A percentile compares a stretch with the other conserved stretches of the same genome.
phyloP scores from a whole-genome alignment of 2,113 vertebrate species.

The Hiodon alosoides region DNA sequence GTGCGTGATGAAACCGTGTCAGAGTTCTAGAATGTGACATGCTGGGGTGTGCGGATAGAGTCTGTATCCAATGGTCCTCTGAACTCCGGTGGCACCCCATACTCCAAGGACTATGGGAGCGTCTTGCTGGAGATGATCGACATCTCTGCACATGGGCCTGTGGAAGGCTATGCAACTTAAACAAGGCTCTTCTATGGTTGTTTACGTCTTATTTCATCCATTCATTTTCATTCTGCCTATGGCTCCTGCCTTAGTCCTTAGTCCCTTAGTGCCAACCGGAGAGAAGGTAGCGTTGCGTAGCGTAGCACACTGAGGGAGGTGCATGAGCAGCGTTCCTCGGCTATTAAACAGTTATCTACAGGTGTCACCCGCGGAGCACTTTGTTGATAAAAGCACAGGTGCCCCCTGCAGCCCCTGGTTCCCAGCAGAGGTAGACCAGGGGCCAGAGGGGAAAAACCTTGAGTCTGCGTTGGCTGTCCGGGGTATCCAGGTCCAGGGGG shows the following conservation, averaged over 20 bases:
- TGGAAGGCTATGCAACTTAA: background rate
- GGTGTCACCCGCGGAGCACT: slow-evolving; percentile 54
- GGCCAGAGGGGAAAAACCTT: background rate
- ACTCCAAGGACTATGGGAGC: background rate
- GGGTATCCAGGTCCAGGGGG: too few species aligned
- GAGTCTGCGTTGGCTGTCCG: background rate
- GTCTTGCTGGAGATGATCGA: background rate
- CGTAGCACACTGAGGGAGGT: background rate
- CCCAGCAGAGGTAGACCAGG: slow-evolving; percentile 28
- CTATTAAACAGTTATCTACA: slow-evolving; percentile 57
- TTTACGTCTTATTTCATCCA: too few species aligned
- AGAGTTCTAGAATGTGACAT: background rate
- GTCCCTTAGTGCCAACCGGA: too few species aligned
- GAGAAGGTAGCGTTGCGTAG: background rate
- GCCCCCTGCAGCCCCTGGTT: background rate
- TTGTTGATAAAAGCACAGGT: slow-evolving; percentile 37
- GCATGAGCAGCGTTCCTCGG: slow-evolving; percentile 48
- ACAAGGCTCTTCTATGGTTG: too few species aligned
- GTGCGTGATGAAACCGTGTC: background rate
- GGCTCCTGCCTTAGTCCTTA: too few species aligned
- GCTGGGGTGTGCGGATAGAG: background rate
- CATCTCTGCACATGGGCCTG: background rate
- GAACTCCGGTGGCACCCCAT: background rate
- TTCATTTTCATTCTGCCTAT: too few species aligned
- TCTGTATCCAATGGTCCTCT: background rate